Conservation (phyloP, 2,113 vertebrate species). For the Perognathus longimembris region DNA sequence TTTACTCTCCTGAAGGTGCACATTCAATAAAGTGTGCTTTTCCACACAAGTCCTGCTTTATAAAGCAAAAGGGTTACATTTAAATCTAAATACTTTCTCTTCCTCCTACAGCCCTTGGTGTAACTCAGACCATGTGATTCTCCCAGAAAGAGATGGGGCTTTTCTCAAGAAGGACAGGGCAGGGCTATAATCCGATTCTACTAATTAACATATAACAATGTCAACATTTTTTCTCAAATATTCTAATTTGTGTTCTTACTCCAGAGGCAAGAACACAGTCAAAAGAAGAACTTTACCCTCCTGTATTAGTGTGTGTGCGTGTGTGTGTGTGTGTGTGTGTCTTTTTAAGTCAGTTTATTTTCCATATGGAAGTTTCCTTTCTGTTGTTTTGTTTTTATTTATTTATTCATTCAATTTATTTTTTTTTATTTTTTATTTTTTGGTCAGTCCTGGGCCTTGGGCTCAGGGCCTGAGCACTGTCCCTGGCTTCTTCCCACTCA, state of each 20-base stretch:
- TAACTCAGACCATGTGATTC: neutral
- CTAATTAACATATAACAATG: neutral
- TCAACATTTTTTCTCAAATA: neutral
- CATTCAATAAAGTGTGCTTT: neutral
- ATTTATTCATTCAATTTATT: too few species aligned
- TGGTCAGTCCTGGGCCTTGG: too few species aligned
- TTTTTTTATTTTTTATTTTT: accelerated
- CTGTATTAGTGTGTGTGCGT: neutral
- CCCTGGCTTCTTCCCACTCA: too few species aligned
- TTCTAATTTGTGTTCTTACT: neutral
- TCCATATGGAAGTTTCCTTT: neutral
- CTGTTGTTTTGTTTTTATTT: neutral
- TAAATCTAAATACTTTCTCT: neutral
- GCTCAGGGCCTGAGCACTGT: too few species aligned
- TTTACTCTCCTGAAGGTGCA: too few species aligned
- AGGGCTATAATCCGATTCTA: neutral
- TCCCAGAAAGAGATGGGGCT: neutral
- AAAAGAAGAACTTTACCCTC: neutral
- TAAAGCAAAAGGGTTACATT: neutral
- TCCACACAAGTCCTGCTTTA: neutral
- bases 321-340: too few species aligned
- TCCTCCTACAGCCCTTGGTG: neutral
- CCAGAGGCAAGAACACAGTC: neutral
- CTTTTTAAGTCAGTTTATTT: neutral
- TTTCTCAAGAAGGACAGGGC: too few species aligned